phyloP scores from a whole-genome alignment of 2,113 vertebrate genomes.

The Danio rerio region GRCz12tu NC_133185.1:47342001-47342500 shows the following conservation, averaged over 20 bases:
- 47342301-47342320: neutral
- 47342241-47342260: neutral
- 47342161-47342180: neutral
- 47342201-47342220: neutral
- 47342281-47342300: neutral
- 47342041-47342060: neutral
- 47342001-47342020: neutral
- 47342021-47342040: neutral
- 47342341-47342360: neutral
- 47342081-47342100: neutral
- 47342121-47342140: neutral
- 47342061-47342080: neutral
- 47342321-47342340: neutral
- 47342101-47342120: neutral
- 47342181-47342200: neutral
- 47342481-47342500: slow-evolving; percentile 79
- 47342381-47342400: slow-evolving; percentile 22
- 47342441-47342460: slow-evolving; percentile 85
- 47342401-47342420: slow-evolving; percentile 13
- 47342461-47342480: slow-evolving; percentile 82
- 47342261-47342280: neutral
- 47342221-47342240: neutral
- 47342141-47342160: neutral
- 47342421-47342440: slow-evolving; percentile 80
- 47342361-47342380: neutral